These are phyloP conservation scores for Tragulus kanchil DNA, from an alignment of 2,113 vertebrate species.

Conservation along the genomic window DNA sequence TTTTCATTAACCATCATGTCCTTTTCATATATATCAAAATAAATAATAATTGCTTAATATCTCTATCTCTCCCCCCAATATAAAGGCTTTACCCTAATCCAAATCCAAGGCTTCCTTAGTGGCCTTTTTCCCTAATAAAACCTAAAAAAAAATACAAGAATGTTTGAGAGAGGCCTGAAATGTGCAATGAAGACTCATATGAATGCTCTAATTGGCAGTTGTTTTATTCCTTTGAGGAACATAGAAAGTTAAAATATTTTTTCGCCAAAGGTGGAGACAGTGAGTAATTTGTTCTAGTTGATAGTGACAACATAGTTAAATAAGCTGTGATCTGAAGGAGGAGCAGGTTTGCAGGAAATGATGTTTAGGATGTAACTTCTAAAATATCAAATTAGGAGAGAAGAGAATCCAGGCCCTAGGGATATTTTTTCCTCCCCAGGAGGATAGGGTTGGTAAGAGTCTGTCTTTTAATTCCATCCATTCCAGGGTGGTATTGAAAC, in stretches of 20 bases:
- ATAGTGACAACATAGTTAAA: neutral
- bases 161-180: neutral
- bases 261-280: neutral
- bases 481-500: constrained; percentile 30
- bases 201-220: neutral
- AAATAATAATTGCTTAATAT: neutral
- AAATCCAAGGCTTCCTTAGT: too few species aligned
- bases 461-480: neutral
- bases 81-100: neutral
- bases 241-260: constrained; percentile 32
- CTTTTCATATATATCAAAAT: neutral
- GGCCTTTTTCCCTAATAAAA: too few species aligned
- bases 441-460: neutral
- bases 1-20: neutral
- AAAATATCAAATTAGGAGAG: constrained; percentile 30
- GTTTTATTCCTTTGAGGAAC: constrained; percentile 43
- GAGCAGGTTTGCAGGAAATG: neutral
- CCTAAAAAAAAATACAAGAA: too few species aligned
- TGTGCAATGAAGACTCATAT: neutral
- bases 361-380: neutral
- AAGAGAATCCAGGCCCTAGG: neutral
- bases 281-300: constrained; percentile 38
- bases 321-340: neutral
- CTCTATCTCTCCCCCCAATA: neutral
- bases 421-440: neutral